These are phyloP conservation scores for Apostichopus parvimensis DNA, from an alignment of 35 echinoderm and acorn worm species.

Conservation along the genomic window DNA sequence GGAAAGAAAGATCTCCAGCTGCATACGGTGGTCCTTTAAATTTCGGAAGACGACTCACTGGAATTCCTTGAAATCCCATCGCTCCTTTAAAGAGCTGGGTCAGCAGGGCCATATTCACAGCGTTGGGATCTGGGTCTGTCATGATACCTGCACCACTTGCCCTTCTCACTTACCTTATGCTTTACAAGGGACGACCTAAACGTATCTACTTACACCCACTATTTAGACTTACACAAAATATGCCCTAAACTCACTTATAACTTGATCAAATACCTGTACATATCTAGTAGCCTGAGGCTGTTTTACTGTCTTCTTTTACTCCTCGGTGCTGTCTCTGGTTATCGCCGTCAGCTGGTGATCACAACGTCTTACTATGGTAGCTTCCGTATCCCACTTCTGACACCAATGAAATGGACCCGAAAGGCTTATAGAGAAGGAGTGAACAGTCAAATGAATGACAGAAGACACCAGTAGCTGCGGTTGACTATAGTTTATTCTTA, in stretches of 20 bases:
- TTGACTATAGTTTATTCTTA: too few relatives aligned
- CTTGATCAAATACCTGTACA: not conserved
- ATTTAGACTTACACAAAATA: too few relatives aligned
- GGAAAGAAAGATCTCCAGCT: constrained; percentile 8
- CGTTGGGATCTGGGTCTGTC: not conserved
- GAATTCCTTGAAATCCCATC: constrained; percentile 24
- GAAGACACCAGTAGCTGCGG: too few relatives aligned
- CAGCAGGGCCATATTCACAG: constrained; percentile 34
- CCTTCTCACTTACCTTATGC: not conserved
- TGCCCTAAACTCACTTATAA: too few relatives aligned
- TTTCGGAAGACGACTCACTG: not conserved
- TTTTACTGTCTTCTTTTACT: not conserved
- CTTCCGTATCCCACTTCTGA: too few relatives aligned
- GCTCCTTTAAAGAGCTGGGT: constrained; percentile 20
- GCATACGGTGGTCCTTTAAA: not conserved
- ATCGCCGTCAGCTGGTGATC: too few relatives aligned
- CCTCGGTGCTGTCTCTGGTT: not conserved
- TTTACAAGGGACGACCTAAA: not conserved
- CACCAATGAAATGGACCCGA: too few relatives aligned
- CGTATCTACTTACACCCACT: not conserved
- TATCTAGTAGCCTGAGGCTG: not conserved
- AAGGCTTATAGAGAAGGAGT: too few relatives aligned
- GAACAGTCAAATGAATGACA: too few relatives aligned
- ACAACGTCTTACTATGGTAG: too few relatives aligned
- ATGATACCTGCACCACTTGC: not conserved